Conservation (phyloP, 2,113 vertebrate genomes). For the Lophotis ruficrista region DNA sequence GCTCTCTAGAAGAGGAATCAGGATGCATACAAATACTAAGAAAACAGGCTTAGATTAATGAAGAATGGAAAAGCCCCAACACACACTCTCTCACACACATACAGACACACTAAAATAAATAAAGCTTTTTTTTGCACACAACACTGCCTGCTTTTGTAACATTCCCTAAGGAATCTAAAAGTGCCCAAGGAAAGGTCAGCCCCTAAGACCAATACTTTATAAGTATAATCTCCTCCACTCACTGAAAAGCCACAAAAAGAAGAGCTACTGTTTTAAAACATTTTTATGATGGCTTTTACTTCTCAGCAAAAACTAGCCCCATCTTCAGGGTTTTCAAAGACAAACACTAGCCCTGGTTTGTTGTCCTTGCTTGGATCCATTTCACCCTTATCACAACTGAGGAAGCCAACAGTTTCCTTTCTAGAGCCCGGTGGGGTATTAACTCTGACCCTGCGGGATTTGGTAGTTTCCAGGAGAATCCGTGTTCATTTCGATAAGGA, state of each 20-base stretch:
- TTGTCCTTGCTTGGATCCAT: conserved; percentile 46
- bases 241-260: background rate
- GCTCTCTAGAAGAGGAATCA: conserved; percentile 35
- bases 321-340: conserved; percentile 30
- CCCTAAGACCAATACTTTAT: background rate
- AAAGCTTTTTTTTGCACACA: background rate
- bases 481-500: conserved; percentile 36
- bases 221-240: background rate
- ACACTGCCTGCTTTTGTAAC: conserved; percentile 21
- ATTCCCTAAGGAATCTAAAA: background rate
- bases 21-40: conserved; percentile 54
- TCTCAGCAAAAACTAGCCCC: conserved; percentile 1
- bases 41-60: conserved; percentile 60
- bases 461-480: conserved; percentile 54
- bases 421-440: conserved; percentile 32
- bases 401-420: conserved; percentile 66
- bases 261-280: background rate
- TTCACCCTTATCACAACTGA: conserved; percentile 50
- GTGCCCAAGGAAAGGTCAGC: background rate
- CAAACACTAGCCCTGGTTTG: conserved; percentile 30
- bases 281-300: conserved; percentile 3
- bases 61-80: conserved; percentile 62
- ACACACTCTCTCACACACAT: background rate
- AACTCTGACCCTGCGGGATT: conserved; percentile 47
- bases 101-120: conserved; percentile 41